Base-by-base conservation (phyloP, 2,888 invertebrate genomes). In the Chirona hameri region DNA sequence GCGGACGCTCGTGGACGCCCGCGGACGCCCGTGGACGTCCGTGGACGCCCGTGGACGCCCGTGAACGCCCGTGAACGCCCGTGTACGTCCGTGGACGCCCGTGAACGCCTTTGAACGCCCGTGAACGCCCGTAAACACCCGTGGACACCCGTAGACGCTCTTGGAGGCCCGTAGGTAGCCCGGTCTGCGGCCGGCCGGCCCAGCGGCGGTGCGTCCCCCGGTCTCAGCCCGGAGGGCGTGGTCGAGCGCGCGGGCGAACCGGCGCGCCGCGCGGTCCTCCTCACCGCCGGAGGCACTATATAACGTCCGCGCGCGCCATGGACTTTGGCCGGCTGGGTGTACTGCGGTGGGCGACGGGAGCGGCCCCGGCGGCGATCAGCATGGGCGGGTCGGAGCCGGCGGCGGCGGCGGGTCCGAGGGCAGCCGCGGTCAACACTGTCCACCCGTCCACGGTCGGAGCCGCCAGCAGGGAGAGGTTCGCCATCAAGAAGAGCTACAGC, bases 401-500 rank as follows among this genome's bases (percentile, higher is more conserved):
- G 46, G 24, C 10, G 9, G 24, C 46, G 76, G 69, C 29, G 69
- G 69, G n/a, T 18, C 18, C 52, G 52, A 12, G 12, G 52, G 2
- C 52, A 1, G 1, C n/a, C n/a, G 27, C 27, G 10, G n/a, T n/a
- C 65, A 27, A 10, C 65, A 27, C 65, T 10, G 21, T 24, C 31
- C 1, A 9, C n/a, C 27, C 65, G 9, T 12, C 72, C 72, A 18
- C 15, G 12, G 46, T 24, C 46, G 76, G 46, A 24, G 76, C 39
- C 76, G 76, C 95, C 91, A 96, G 95, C 90, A 93, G 96, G 89
- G 96, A 96, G 90, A 94, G 96, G 93, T 96, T 96, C 92, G 96
- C 96, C 89, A 96, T 96, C 91, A 96, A 96, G 91, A 97, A 97
- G 89, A 96, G 96, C 86, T 97, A 97, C 92, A 96, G 96, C 91